Conservation (phyloP, 2,888 invertebrate genomes). For the Lacanobia wlatinum region DNA sequence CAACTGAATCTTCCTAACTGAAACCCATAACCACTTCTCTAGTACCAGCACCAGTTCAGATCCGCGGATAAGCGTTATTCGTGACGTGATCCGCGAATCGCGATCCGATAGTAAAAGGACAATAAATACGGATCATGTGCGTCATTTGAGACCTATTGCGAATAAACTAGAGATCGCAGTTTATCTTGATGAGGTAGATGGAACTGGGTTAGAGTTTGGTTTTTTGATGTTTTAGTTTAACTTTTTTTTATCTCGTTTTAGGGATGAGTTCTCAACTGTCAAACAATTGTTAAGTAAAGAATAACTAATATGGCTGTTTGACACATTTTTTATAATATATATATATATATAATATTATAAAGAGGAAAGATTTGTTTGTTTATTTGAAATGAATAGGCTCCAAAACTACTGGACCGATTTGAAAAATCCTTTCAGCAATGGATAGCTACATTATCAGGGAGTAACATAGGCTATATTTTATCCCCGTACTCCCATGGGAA, state of each 20-base stretch:
- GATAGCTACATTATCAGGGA: too few species aligned
- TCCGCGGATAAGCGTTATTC: constrained; percentile 53
- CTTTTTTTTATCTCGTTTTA: neutral
- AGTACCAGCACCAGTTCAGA: constrained; percentile 23
- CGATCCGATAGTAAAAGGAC: constrained; percentile 53
- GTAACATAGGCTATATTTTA: too few species aligned
- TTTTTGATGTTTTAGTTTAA: constrained; percentile 16
- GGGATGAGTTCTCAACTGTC: too few species aligned
- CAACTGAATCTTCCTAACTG: neutral
- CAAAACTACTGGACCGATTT: too few species aligned
- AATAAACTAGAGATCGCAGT: constrained; percentile 60
- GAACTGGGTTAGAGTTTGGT: constrained; percentile 24
- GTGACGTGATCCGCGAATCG: constrained; percentile 41
- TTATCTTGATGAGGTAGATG: constrained; percentile 50
- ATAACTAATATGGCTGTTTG: too few species aligned
- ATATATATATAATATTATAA: too few species aligned
- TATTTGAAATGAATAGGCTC: too few species aligned
- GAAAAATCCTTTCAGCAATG: too few species aligned
- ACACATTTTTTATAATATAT: too few species aligned
- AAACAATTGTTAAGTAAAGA: too few species aligned
- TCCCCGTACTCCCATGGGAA: too few species aligned
- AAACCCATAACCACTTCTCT: constrained; percentile 22
- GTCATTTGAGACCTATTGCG: constrained; percentile 63
- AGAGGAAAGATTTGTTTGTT: too few species aligned
- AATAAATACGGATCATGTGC: constrained; percentile 66